A percentile compares a stretch with the other conserved stretches of the same genome.
Evolutionary conservation across 1,140 invertebrate species (phyloP).

Genomic region (Pemphigus obesinymphae): DNA sequence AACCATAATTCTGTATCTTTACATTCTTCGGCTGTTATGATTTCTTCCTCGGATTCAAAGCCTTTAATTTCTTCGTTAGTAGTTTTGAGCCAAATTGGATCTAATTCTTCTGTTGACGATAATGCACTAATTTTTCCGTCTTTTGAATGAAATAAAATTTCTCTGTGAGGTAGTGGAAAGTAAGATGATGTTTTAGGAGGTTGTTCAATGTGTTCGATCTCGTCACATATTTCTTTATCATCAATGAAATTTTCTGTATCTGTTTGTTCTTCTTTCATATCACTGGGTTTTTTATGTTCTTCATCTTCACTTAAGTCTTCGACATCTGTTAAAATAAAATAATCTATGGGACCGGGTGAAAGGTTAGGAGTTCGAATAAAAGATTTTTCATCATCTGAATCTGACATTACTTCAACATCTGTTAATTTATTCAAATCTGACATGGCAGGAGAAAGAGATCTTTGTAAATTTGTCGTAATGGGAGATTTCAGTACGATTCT

Average conservation of each 20-base stretch:
- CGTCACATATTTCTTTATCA: neutral
- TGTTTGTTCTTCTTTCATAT: neutral
- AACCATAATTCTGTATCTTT: neutral
- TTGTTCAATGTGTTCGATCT: neutral
- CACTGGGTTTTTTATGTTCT: neutral
- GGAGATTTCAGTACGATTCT: slow-evolving; percentile 24
- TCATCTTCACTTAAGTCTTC: slow-evolving; percentile 37
- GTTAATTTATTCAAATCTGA: neutral
- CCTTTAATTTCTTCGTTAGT: slow-evolving; percentile 21
- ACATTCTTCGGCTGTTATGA: neutral
- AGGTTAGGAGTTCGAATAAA: neutral
- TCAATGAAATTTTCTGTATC: slow-evolving; percentile 6
- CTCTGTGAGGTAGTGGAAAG: slow-evolving; percentile 1
- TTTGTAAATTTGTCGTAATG: neutral
- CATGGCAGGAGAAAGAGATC: neutral
- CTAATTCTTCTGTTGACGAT: neutral
- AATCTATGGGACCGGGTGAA: neutral
- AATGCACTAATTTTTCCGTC: neutral
- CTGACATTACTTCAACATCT: slow-evolving; percentile 26
- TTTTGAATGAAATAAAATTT: slow-evolving; percentile 26
- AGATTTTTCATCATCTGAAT: slow-evolving; percentile 32
- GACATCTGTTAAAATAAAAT: slow-evolving; percentile 23
- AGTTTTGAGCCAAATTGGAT: slow-evolving; percentile 15
- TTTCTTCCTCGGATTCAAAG: slow-evolving; percentile 27
- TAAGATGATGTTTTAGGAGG: neutral